Conservation (phyloP, 2,797 vertebrate species). For the Huso huso region DNA sequence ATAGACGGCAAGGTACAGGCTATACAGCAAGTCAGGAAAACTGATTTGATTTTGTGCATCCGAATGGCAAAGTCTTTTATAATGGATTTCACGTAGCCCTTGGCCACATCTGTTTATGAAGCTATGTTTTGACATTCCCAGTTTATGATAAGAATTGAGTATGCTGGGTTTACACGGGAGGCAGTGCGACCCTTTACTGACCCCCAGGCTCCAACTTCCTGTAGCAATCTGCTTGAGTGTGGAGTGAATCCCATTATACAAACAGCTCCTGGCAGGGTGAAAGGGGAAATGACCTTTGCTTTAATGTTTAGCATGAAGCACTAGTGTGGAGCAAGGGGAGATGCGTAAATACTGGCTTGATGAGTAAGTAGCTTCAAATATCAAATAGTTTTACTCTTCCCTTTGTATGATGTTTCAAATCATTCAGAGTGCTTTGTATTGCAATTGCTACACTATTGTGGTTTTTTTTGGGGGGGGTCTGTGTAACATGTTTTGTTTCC, state of each 20-base stretch:
- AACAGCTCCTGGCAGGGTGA: not conserved
- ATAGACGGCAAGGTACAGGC: too few relatives aligned
- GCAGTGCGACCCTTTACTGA: constrained; percentile 21
- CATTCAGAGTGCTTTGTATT: too few relatives aligned
- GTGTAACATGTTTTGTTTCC: too few relatives aligned
- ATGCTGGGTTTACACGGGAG: constrained; percentile 24
- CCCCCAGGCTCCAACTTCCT: constrained; percentile 16
- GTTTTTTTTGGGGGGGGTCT: too few relatives aligned
- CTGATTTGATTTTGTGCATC: not conserved
- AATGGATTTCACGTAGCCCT: constrained; percentile 20
- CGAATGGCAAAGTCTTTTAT: constrained; percentile 6
- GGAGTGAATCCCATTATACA: constrained; percentile 2
- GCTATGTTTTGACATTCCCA: constrained; percentile 22
- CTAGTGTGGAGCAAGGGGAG: not conserved
- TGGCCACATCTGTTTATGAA: constrained; percentile 29
- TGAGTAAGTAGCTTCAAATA: too few relatives aligned
- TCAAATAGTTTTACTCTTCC: too few relatives aligned
- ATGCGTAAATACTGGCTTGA: too few relatives aligned
- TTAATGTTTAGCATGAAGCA: not conserved
- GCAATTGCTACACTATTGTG: too few relatives aligned
- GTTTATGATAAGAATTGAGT: constrained; percentile 26
- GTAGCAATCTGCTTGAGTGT: constrained; percentile 4
- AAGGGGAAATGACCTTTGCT: not conserved
- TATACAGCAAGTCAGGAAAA: too few relatives aligned
- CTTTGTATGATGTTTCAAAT: too few relatives aligned